Conservation (phyloP, 2,113 vertebrate genomes). For the Spea multiplicata region DNA sequence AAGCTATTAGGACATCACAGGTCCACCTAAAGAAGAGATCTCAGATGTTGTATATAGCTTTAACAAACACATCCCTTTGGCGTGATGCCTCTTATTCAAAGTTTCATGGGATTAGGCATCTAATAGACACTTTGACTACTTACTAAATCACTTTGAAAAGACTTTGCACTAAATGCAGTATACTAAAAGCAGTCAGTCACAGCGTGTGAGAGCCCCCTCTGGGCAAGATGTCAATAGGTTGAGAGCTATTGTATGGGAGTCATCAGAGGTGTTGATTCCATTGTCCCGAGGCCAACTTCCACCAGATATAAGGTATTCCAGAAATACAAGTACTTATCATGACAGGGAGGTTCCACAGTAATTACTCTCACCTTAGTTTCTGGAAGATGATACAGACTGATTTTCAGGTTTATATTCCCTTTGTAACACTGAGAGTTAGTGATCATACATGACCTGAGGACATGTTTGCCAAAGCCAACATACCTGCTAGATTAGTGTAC, state of each 20-base stretch:
- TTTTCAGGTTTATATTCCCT: background rate
- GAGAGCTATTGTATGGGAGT: background rate
- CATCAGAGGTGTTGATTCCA: background rate
- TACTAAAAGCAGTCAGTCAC: background rate
- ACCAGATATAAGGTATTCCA: background rate
- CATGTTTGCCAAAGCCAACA: background rate
- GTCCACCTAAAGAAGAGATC: too few species aligned
- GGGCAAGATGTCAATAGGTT: background rate
- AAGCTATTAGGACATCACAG: too few species aligned
- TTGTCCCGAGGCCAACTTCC: background rate
- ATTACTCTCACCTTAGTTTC: background rate
- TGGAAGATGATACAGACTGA: background rate
- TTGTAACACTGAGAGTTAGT: background rate
- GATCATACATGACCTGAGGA: background rate
- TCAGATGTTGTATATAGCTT: too few species aligned
- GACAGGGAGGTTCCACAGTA: background rate
- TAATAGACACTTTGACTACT: background rate
- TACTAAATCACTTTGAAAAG: too few species aligned
- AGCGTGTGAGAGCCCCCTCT: background rate
- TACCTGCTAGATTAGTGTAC: constrained; percentile 17
- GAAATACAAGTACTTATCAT: background rate
- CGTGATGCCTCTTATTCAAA: too few species aligned
- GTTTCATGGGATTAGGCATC: background rate
- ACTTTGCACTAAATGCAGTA: background rate
- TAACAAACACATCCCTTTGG: too few species aligned